Evolutionary conservation across 2,797 vertebrate species (phyloP).

Genomic region (Chelidonichthys spinosus): DNA sequence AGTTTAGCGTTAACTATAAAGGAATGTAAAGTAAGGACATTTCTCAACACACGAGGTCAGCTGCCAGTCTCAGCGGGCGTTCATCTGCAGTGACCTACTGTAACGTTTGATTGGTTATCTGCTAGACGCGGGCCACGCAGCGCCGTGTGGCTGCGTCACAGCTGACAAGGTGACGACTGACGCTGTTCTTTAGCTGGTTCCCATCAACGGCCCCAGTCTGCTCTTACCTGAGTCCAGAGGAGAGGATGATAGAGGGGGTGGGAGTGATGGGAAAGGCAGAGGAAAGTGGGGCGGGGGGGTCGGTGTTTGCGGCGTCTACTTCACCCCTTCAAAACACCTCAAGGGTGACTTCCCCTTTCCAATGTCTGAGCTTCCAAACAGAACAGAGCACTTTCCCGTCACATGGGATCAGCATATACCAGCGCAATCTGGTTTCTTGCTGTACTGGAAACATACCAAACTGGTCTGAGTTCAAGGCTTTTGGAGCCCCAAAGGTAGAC

Average conservation of each 20-base stretch:
- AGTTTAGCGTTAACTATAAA: slow-evolving; percentile 55
- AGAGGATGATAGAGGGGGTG: not conserved
- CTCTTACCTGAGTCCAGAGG: slow-evolving; percentile 43
- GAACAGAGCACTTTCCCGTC: slow-evolving; percentile 41
- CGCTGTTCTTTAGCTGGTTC: slow-evolving; percentile 50
- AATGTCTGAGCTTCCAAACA: slow-evolving; percentile 30
- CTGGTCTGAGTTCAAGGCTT: slow-evolving; percentile 1
- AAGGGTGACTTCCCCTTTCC: slow-evolving; percentile 26
- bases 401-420: slow-evolving; percentile 41
- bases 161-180: slow-evolving; percentile 62
- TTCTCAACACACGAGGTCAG: slow-evolving; percentile 3
- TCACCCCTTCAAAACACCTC: slow-evolving; percentile 9
- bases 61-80: not conserved
- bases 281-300: not conserved
- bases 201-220: slow-evolving; percentile 47
- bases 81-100: slow-evolving; percentile 18
- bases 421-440: not conserved
- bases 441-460: slow-evolving; percentile 25
- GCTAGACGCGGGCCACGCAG: slow-evolving; percentile 19
- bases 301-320: slow-evolving; percentile 1
- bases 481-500: slow-evolving; percentile 17
- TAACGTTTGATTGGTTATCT: slow-evolving; percentile 48
- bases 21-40: slow-evolving; percentile 27
- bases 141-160: slow-evolving; percentile 48
- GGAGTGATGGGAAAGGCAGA: not conserved